Conservation (phyloP, 2,888 invertebrate genomes). For the Brenthis hecate region DNA sequence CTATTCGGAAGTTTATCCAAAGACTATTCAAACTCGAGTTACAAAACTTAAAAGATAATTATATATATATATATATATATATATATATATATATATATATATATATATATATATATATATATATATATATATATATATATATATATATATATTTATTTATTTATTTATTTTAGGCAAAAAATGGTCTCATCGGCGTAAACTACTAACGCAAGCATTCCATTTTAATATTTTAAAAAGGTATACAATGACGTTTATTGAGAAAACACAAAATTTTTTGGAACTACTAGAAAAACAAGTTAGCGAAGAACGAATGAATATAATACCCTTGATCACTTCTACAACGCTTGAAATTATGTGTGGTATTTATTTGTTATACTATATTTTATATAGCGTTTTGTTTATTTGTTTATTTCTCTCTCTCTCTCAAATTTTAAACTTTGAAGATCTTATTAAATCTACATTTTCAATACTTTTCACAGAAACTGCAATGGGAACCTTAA, state of each 20-base stretch:
- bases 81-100: too few relatives aligned
- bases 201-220: conserved; percentile 31
- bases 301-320: conserved; percentile 23
- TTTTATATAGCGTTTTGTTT: too few relatives aligned
- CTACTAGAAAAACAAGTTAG: background rate
- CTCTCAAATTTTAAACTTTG: too few relatives aligned
- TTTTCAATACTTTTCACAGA: conserved; percentile 41
- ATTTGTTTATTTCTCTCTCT: background rate
- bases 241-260: conserved; percentile 15
- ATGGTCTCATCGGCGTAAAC: conserved; percentile 31
- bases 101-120: too few relatives aligned
- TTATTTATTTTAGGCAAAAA: conserved; percentile 22
- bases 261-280: background rate
- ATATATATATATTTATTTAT: too few relatives aligned
- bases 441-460: too few relatives aligned
- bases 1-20: too few relatives aligned
- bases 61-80: too few relatives aligned
- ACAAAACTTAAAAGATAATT: conserved; percentile 17
- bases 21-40: background rate
- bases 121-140: too few relatives aligned
- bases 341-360: conserved; percentile 28
- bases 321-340: conserved; percentile 23
- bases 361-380: background rate
- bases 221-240: conserved; percentile 28
- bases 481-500: conserved; percentile 39